These are phyloP conservation scores for Piaya cayana DNA, from an alignment of 2,113 vertebrate species.

Conservation along the genomic window DNA sequence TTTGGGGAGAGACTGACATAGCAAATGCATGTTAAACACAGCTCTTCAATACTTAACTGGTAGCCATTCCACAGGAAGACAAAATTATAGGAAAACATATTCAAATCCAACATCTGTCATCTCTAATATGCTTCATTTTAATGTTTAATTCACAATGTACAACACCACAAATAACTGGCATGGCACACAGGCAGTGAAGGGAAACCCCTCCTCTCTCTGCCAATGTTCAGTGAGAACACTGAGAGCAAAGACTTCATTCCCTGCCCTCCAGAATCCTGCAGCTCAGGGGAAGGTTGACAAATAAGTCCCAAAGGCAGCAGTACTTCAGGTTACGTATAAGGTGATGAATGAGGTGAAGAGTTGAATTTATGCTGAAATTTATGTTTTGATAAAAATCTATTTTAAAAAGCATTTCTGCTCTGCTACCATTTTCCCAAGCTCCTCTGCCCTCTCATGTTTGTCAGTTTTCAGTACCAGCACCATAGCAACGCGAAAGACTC, in stretches of 20 bases:
- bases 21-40: background rate
- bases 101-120: background rate
- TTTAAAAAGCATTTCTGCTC: constrained; percentile 39
- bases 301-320: background rate
- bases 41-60: background rate
- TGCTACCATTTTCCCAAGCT: constrained; percentile 59
- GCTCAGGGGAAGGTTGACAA: constrained; percentile 40
- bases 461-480: constrained; percentile 26
- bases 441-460: constrained; percentile 58
- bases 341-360: constrained; percentile 34
- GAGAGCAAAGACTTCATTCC: background rate
- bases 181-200: background rate
- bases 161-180: background rate
- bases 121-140: background rate
- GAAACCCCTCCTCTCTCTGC: background rate
- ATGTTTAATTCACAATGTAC: background rate
- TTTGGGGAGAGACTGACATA: background rate
- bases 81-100: background rate
- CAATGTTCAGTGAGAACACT: background rate
- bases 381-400: constrained; percentile 61
- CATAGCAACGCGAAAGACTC: constrained; percentile 56
- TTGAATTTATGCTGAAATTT: constrained; percentile 36
- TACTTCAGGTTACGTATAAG: constrained; percentile 26
- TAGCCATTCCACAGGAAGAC: background rate
- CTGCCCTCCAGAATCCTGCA: background rate